Evolutionary conservation across 1,140 invertebrate species (phyloP), one percentile per base, ranked within the genome.

Genomic region (Ceratitis capitata): DNA sequence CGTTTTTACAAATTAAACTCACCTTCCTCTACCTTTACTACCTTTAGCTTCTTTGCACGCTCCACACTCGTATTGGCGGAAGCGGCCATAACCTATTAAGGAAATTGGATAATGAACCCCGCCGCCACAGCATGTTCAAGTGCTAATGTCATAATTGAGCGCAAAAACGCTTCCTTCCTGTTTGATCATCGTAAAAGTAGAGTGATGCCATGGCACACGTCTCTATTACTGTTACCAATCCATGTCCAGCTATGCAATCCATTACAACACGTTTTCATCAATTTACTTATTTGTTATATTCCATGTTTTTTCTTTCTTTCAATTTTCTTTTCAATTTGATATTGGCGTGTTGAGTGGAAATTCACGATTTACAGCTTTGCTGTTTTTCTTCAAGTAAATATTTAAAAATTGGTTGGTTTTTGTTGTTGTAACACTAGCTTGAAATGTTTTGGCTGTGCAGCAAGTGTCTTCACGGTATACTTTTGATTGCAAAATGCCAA

Each of bases 311-410:
- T n/a, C 12, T 47, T 47, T 47, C 45, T 64, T 64, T 29, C 58
- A 23, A 64, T 64, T 69, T 78, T 42, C 39, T 35, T 64, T 61
- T 23, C 56, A 26, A 61, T 29, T 56, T 19, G 12, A 69, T 69
- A 69, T 69, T 78, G 32, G 69, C n/a, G 39, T 35, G 69, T 78
- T 26, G 32, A 78, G 69, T 78, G 69, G 69, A 78, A 78, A 78
- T 45, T 78, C 69, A 45, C 12, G 69, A 78, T 78, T 78, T 78
- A 23, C 69, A 16, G 23, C 69, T 78, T 78, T 78, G 69, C 39
- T 12, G 23, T 56, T 64, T 47, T 78, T n/a, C 39, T 19, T 3
- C 69, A 47, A n/a, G n/a, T 78, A 23, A 35, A 35, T 35, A 39
- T 58, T 47, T 6, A 12, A 47, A 47, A 32, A 47, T n/a, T 12